Percentiles rank a stretch among this genome's conserved stretches.
Conservation (phyloP, 2,113 vertebrate genomes). For the Pavo muticus region DNA sequence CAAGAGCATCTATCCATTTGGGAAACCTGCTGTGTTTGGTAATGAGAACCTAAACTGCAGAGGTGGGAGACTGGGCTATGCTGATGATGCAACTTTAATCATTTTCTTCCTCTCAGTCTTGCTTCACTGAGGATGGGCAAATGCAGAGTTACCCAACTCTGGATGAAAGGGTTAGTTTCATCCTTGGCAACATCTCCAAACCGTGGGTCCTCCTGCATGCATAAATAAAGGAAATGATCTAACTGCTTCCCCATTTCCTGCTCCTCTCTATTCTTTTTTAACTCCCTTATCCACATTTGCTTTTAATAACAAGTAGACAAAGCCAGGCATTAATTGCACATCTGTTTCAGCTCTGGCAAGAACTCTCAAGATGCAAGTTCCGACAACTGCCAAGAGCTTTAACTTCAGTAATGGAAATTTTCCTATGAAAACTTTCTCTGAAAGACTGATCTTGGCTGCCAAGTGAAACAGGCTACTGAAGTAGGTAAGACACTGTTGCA, state of each 20-base stretch:
- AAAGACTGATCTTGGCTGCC: background rate
- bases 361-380: background rate
- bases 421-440: background rate
- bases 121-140: background rate
- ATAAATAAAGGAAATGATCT: background rate
- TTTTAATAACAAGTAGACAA: background rate
- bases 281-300: background rate
- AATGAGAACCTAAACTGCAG: background rate
- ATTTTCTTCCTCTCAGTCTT: background rate
- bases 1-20: background rate
- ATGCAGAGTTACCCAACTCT: background rate
- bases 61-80: background rate
- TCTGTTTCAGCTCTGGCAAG: slow-evolving; percentile 29
- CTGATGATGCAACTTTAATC: background rate
- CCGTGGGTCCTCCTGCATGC: background rate
- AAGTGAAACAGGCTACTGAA: background rate
- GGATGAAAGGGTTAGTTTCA: background rate
- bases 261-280: background rate
- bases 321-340: background rate
- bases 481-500: background rate
- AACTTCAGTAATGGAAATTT: background rate
- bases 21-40: background rate
- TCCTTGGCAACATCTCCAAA: background rate
- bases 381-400: background rate
- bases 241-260: background rate